Conservation (phyloP, 1,140 invertebrate genomes). For the Planococcus citri region DNA sequence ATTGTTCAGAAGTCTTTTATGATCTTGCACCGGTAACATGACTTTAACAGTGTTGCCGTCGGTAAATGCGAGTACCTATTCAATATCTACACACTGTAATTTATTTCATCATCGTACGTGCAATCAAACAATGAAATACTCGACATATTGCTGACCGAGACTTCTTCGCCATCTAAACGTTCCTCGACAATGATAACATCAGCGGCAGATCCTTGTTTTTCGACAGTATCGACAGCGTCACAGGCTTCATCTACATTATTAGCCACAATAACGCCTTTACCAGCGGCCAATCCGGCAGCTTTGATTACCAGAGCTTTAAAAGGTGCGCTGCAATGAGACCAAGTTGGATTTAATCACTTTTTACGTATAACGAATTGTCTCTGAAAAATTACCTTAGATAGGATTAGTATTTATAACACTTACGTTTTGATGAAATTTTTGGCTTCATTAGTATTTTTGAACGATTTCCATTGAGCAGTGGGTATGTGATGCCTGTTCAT, state of each 20-base stretch:
- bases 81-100: not conserved
- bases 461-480: conserved; percentile 73
- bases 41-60: conserved; percentile 69
- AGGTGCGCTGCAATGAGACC: conserved; percentile 34
- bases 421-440: not conserved
- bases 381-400: too few relatives aligned
- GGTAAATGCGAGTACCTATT: conserved; percentile 71
- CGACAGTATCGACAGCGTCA: conserved; percentile 56
- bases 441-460: conserved; percentile 59
- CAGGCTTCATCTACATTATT: conserved; percentile 60
- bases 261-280: conserved; percentile 90
- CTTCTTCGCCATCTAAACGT: conserved; percentile 79
- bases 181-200: conserved; percentile 81
- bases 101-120: not conserved
- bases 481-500: conserved; percentile 81
- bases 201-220: too few relatives aligned
- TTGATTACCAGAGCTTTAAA: conserved; percentile 76
- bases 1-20: conserved; percentile 76
- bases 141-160: conserved; percentile 60
- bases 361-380: too few relatives aligned
- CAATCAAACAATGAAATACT: not conserved
- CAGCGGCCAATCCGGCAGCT: conserved; percentile 85
- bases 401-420: too few relatives aligned
- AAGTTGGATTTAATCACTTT: too few relatives aligned
- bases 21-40: conserved; percentile 89